A percentile compares a stretch with the other conserved stretches of the same genome.
Evolutionary conservation across 2,113 vertebrate species (phyloP).

Genomic region (Geococcyx californianus): DNA sequence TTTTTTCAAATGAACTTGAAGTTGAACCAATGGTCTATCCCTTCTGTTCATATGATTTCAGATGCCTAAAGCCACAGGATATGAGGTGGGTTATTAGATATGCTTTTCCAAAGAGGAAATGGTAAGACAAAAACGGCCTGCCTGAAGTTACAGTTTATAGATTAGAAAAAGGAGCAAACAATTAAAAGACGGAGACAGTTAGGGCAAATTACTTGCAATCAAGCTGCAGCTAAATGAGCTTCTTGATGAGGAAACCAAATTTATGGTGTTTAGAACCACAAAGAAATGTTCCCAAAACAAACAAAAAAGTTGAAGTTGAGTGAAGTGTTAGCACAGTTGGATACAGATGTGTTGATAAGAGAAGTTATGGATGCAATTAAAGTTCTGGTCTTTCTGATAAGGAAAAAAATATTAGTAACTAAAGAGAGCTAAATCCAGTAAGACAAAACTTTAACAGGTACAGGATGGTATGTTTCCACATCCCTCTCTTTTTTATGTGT

Average conservation of each 20-base stretch:
- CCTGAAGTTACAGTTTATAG: constrained; percentile 81
- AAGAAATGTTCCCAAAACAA: constrained; percentile 63
- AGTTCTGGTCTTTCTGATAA: neutral
- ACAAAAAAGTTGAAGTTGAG: constrained; percentile 73
- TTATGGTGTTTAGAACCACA: constrained; percentile 74
- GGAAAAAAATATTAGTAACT: neutral
- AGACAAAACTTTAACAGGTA: neutral
- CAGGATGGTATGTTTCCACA: neutral
- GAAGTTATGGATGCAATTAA: constrained; percentile 38
- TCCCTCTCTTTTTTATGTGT: neutral
- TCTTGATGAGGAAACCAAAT: constrained; percentile 79
- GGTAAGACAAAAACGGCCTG: constrained; percentile 74
- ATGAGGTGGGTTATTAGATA: constrained; percentile 73
- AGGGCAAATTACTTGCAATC: constrained; percentile 83
- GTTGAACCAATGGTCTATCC: constrained; percentile 47
- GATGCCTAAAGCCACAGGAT: constrained; percentile 66
- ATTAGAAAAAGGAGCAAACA: constrained; percentile 76
- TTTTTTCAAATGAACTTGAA: constrained; percentile 62
- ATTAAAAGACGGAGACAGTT: constrained; percentile 78
- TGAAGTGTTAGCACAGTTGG: constrained; percentile 56
- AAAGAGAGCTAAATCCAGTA: neutral
- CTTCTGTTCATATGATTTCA: constrained; percentile 65
- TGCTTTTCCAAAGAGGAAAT: constrained; percentile 67
- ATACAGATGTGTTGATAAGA: constrained; percentile 57
- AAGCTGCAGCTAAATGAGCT: constrained; percentile 79